Percentiles rank a stretch among this genome's conserved stretches.
Evolutionary conservation across 1,140 invertebrate species (phyloP).

Genomic region (Papilio xuthus): DNA sequence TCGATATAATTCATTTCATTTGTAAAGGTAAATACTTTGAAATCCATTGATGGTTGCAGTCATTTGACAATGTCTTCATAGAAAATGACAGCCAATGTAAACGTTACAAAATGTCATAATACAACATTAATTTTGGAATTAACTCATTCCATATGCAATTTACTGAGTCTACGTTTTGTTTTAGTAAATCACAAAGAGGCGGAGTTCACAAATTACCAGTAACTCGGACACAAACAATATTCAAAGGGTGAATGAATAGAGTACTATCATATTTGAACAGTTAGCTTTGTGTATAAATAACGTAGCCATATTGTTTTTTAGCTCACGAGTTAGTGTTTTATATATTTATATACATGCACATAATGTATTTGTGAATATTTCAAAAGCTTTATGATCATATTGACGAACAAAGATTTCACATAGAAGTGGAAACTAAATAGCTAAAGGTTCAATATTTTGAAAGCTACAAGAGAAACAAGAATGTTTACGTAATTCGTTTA

Average conservation of each 20-base stretch:
- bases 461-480: no score
- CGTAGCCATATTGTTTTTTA: neutral
- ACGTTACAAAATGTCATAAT: neutral
- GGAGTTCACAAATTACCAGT: neutral
- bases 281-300: slow-evolving; percentile 2
- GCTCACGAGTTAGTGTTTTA: neutral
- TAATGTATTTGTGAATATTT: neutral
- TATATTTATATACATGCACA: neutral
- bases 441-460: neutral
- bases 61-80: no score
- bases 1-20: no score
- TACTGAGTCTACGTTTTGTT: neutral
- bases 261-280: slow-evolving; percentile 18
- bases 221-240: neutral
- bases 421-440: neutral
- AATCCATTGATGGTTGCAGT: no score
- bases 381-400: neutral
- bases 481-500: no score
- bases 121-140: neutral
- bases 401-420: neutral
- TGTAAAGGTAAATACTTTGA: no score
- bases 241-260: neutral
- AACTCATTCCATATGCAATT: neutral
- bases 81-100: no score
- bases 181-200: neutral